Percentiles rank a stretch among this genome's conserved stretches.
These are phyloP conservation scores for Zoanthus solanderi DNA, from an alignment of 92 coral and sea anemone species.

Conservation along the genomic window DNA sequence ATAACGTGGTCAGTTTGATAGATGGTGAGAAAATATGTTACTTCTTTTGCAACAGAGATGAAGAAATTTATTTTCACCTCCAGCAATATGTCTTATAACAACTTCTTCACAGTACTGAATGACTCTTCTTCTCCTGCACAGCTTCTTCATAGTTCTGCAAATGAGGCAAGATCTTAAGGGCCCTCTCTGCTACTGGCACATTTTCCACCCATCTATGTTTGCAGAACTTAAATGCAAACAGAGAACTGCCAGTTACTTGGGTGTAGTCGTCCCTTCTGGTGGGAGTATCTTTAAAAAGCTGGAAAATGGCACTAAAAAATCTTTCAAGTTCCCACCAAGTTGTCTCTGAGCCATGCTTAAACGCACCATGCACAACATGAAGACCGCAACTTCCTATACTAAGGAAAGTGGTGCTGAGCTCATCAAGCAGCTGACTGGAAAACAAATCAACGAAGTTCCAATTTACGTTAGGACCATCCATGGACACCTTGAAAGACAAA, in stretches of 20 bases:
- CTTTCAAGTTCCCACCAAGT: conserved; percentile 47
- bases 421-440: conserved; percentile 40
- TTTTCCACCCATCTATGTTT: conserved; percentile 42
- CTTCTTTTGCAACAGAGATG: conserved; percentile 48
- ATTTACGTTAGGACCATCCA: conserved; percentile 28
- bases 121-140: conserved; percentile 44
- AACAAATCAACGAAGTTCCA: conserved; percentile 22
- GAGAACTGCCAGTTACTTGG: conserved; percentile 33
- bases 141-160: conserved; percentile 12
- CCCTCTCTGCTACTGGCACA: conserved; percentile 51
- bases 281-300: conserved; percentile 36
- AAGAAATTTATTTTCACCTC: conserved; percentile 41
- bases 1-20: conserved; percentile 47
- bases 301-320: conserved; percentile 33
- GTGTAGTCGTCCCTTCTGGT: conserved; percentile 44
- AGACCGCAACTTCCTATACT: conserved; percentile 44
- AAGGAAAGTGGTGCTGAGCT: conserved; percentile 27
- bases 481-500: conserved; percentile 26
- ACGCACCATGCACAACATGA: conserved; percentile 41
- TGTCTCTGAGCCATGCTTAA: conserved; percentile 40
- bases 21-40: conserved; percentile 45
- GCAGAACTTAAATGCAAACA: conserved; percentile 29
- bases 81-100: conserved; percentile 35
- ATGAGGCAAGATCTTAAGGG: conserved; percentile 48
- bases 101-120: conserved; percentile 28